phyloP scores from a whole-genome alignment of 2,113 vertebrate species.

The Dipodomys spectabilis region DNA sequence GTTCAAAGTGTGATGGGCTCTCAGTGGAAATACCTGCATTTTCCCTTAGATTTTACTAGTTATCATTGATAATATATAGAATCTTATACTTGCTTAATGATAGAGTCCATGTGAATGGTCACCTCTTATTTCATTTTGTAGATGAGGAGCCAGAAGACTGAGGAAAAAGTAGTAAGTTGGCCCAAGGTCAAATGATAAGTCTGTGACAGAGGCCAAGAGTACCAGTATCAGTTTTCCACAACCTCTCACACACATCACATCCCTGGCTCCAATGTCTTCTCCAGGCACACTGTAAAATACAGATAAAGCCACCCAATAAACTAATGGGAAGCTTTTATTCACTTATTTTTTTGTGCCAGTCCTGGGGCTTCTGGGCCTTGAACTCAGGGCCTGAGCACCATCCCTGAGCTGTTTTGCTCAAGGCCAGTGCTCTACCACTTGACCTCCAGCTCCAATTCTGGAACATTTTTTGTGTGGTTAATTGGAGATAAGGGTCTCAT shows the following conservation, averaged over 20 bases:
- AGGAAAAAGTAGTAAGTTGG: conserved; percentile 24
- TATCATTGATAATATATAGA: not conserved
- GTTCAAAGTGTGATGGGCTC: conserved; percentile 9
- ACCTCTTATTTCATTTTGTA: conserved; percentile 38
- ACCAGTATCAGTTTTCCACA: conserved; percentile 2
- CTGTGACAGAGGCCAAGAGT: not conserved
- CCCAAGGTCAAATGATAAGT: not conserved
- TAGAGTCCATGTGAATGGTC: not conserved
- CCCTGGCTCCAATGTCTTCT: not conserved
- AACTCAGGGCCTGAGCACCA: too few relatives aligned
- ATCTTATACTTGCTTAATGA: not conserved
- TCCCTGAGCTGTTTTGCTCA: too few relatives aligned
- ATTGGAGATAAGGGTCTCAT: too few relatives aligned
- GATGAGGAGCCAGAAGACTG: not conserved
- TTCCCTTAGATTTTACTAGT: conserved; percentile 34
- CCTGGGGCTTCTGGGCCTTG: too few relatives aligned
- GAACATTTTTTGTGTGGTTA: too few relatives aligned
- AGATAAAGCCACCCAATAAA: not conserved
- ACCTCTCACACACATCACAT: not conserved
- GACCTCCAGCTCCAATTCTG: too few relatives aligned
- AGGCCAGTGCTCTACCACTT: too few relatives aligned
- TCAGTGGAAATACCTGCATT: conserved; percentile 31
- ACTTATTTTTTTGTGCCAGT: too few relatives aligned
- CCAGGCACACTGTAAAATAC: not conserved
- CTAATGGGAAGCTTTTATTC: not conserved